Base-by-base conservation (phyloP, 1,140 invertebrate species). In the Tetraneura akinire region DNA sequence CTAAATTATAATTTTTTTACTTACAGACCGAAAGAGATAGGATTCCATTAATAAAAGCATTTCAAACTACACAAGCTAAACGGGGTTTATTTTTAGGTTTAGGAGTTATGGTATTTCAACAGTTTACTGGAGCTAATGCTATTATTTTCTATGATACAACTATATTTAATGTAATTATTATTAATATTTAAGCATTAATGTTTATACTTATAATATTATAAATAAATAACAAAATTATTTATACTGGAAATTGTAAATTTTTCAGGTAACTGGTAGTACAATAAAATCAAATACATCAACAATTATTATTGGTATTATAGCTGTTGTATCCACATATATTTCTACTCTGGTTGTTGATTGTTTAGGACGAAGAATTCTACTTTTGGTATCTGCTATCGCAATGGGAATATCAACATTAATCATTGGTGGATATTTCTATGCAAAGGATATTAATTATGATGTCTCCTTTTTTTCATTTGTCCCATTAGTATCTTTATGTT, bases 51-150 rank as follows among this genome's bases (percentile, higher is more conserved):
- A 53, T 83, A 1, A 84, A 87, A 14, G 88, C 90, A 1, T 87
- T 93, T 11, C 87, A 85, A 3, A 88, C 89, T 68, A 89, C 85
- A 81, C 88, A 90, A 18, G 89, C 89, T 0, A 85, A 88, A 26
- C 93, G 91, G 85, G 92, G 91, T 9, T 84, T 95, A 10, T 78
- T 90, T 9, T 92, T 96, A 37, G 90, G 89, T 57, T 88, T 93
- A 81, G 90, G 90, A 18, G 86, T 96, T 1, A 94, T 96, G 92
- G 86, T 93, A 68, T 92, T 96, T 85, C 94, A 96, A 84, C 94
- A 96, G 85, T 86, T 96, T 42, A 91, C 91, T 80, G 93, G 94
- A 53, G 64, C 32, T 66, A 60, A 80, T 21, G 78, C 78, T 9
- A n/a, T 66, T 60, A 47, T 80, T 29, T 62, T 80, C 37, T 80